Evolutionary conservation across 2,888 invertebrate species (phyloP), one percentile per base, ranked within the genome.

Genomic region (Leptinotarsa juncta): DNA sequence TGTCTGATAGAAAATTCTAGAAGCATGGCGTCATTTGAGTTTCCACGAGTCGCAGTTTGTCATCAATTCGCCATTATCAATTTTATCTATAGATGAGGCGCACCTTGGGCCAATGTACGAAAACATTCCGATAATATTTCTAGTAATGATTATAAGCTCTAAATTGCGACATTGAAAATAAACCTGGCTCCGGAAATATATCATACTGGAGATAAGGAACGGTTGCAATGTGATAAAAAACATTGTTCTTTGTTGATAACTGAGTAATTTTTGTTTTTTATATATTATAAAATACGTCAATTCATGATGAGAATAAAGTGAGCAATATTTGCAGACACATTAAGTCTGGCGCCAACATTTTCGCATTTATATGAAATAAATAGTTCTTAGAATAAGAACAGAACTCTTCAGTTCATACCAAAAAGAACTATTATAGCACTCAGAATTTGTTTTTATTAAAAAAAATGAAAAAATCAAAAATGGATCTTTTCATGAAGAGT

Each of bases 161-260:
- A 66, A 48, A 66, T 66, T 49, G 42, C 20, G 66, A 48, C 23
- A 66, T 20, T 20, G 53, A 51, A 67, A 67, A 53, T 53, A 26
- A 51, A 67, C n/a, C 53, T 50, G 50, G 50, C 67, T 67, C 67
- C 67, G 67, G 67, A 67, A 67, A 67, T 67, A 66, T 66, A 50
- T 50, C 23, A 67, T 16, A 67, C 32, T n/a, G 2, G 14, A 57
- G 57, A 57, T 57, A 57, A 57, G 14, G 16, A 62, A 62, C 62
- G 18, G 32, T 42, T 62, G 62, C 62, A 62, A 62, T 42, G 57
- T 23, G 57, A 57, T 62, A 42, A 62, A 32, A 62, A 26, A 42
- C 62, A 62, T 62, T 62, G 26, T 62, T 62, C 42, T 32, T 32
- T 62, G 62, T 62, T 42, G 23, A 57, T 18, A 20, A 57, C 57